phyloP scores from a whole-genome alignment of 1,140 invertebrate genomes.

The Temnothorax longispinosus region DNA sequence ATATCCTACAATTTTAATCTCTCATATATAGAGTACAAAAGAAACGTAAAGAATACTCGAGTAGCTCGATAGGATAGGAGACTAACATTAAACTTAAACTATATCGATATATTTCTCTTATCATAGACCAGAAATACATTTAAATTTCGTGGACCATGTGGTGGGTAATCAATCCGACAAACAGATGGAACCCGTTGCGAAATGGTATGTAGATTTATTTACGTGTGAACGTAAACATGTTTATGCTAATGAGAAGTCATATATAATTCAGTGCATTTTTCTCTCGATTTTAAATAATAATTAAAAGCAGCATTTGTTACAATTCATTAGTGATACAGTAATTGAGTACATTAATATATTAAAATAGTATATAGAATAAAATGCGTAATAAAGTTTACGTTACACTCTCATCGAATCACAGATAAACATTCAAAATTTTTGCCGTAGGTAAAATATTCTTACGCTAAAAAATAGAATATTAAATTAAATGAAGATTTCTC shows the following conservation, averaged over 20 bases:
- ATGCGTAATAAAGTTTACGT: neutral
- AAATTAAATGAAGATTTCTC: slow-evolving; percentile 8
- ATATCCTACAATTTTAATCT: neutral
- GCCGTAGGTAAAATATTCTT: neutral
- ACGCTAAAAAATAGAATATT: neutral
- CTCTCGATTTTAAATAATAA: neutral
- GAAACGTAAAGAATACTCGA: neutral
- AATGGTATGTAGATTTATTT: slow-evolving; percentile 89
- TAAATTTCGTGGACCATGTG: slow-evolving; percentile 98
- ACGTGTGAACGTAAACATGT: slow-evolving; percentile 6
- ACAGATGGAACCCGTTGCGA: slow-evolving; percentile 94
- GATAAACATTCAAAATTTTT: neutral
- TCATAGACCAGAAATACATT: slow-evolving; percentile 89
- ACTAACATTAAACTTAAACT: neutral
- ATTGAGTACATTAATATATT: neutral
- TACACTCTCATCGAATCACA: neutral
- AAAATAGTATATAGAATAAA: neutral
- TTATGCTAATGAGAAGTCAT: slow-evolving; percentile 39
- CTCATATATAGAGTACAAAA: neutral
- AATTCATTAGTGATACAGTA: neutral
- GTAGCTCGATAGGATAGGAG: neutral
- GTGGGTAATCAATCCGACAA: slow-evolving; percentile 98
- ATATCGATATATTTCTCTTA: neutral
- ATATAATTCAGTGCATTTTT: neutral
- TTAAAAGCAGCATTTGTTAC: neutral